Evolutionary conservation across 2,888 invertebrate species (phyloP).

Genomic region (Maniola hyperantus): DNA sequence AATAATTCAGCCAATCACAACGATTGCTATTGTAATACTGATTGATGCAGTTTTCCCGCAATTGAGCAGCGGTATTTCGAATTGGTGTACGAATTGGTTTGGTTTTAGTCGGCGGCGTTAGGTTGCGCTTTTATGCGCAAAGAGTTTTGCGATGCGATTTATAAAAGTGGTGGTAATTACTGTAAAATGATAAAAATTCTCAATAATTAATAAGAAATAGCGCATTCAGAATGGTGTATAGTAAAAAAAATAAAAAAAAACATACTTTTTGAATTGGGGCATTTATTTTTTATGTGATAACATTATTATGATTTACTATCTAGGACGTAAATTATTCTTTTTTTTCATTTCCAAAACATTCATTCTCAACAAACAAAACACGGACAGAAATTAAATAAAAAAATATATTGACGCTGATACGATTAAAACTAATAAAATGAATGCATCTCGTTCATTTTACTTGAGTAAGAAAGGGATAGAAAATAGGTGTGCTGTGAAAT

Average conservation of each 20-base stretch:
- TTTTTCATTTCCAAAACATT: slow-evolving; percentile 5
- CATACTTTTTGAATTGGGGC: slow-evolving; percentile 13
- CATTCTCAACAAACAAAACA: slow-evolving; percentile 2
- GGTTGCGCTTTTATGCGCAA: too few species aligned
- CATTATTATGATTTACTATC: slow-evolving; percentile 8
- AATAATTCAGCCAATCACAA: too few species aligned
- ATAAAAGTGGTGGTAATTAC: too few species aligned
- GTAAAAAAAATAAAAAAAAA: not conserved
- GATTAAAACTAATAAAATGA: not conserved
- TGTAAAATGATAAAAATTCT: too few species aligned
- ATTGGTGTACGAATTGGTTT: too few species aligned
- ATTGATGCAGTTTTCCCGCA: too few species aligned
- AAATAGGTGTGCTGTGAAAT: not conserved
- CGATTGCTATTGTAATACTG: too few species aligned
- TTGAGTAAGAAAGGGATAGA: not conserved
- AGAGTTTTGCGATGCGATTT: too few species aligned
- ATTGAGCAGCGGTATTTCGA: too few species aligned
- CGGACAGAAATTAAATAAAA: slow-evolving; percentile 8
- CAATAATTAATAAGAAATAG: too few species aligned
- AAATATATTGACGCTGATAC: not conserved
- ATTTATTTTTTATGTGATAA: slow-evolving; percentile 12
- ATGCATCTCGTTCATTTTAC: not conserved
- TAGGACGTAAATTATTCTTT: not conserved
- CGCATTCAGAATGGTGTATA: too few species aligned
- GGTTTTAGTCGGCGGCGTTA: too few species aligned